Percentiles rank a stretch among this genome's conserved stretches.
These are phyloP conservation scores for Enteromius treurensis DNA, from an alignment of 2,797 vertebrate species.

Conservation along the genomic window DNA sequence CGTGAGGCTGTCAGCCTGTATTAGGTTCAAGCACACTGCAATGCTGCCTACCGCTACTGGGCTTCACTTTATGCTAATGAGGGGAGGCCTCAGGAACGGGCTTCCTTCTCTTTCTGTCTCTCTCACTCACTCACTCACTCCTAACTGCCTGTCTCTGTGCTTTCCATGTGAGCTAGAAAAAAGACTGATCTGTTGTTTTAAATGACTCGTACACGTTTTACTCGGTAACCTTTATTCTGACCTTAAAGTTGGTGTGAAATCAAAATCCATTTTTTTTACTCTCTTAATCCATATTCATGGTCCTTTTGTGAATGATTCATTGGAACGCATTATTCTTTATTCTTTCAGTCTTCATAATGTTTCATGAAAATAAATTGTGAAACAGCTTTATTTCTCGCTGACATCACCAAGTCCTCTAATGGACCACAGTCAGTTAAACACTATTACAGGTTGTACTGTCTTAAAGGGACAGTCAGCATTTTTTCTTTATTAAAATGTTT, in stretches of 20 bases:
- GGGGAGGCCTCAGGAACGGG: slow-evolving; percentile 56
- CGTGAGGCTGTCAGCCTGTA: slow-evolving; percentile 79
- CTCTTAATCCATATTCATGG: neutral
- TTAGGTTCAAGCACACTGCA: slow-evolving; percentile 79
- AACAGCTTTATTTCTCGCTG: neutral
- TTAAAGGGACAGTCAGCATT: neutral
- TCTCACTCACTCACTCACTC: slow-evolving; percentile 1
- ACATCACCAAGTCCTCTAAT: neutral
- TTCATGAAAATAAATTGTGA: neutral
- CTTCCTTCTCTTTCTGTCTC: slow-evolving; percentile 44
- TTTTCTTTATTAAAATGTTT: neutral
- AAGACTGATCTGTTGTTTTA: slow-evolving; percentile 23
- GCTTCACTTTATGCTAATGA: slow-evolving; percentile 65
- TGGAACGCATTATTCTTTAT: neutral
- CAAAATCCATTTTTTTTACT: neutral
- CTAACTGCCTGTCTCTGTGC: slow-evolving; percentile 7
- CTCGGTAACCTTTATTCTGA: neutral
- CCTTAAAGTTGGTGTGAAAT: slow-evolving; percentile 2
- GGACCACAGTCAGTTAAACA: neutral
- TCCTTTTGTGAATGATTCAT: neutral
- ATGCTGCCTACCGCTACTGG: slow-evolving; percentile 66
- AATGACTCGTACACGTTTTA: neutral
- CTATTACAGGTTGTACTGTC: neutral
- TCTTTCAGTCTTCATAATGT: neutral
- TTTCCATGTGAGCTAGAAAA: neutral